Conservation (phyloP, 2,113 vertebrate genomes). For the Pyxicephalus adspersus region DNA sequence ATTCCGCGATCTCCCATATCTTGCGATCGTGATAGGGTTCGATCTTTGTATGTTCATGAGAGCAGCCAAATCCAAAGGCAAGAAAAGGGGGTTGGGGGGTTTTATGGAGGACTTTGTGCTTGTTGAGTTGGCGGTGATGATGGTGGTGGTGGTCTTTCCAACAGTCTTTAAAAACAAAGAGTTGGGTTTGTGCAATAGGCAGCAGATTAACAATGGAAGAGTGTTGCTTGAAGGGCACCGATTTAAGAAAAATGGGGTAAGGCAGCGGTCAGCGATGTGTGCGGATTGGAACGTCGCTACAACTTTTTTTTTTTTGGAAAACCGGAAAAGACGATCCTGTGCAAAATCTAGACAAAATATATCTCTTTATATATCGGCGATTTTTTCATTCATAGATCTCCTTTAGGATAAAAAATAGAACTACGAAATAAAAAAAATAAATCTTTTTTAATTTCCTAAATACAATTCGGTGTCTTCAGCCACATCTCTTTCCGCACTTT, state of each 20-base stretch:
- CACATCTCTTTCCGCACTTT: not conserved
- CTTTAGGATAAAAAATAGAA: conserved; percentile 17
- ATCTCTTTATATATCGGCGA: not conserved
- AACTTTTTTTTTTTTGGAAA: no score
- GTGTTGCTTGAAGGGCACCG: not conserved
- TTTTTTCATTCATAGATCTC: not conserved
- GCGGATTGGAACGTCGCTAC: not conserved
- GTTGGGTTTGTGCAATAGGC: not conserved
- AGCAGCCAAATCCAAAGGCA: conserved; percentile 58
- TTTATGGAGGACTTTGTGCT: conserved; percentile 29
- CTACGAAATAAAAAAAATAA: conserved; percentile 29
- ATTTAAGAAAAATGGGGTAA: conserved; percentile 7
- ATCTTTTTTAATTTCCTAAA: conserved; percentile 15
- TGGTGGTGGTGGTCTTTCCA: not conserved
- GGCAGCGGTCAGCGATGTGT: not conserved
- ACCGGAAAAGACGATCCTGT: no score
- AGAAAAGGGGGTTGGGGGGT: not conserved
- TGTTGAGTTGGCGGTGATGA: not conserved
- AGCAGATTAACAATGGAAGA: conserved; percentile 14
- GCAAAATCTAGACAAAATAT: no score
- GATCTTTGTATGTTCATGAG: conserved; percentile 99
- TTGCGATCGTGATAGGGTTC: conserved; percentile 96
- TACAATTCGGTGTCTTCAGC: not conserved
- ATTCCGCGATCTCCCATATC: conserved; percentile 97
- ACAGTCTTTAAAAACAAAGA: no score